Conservation (phyloP, 1,140 invertebrate species). For the Psilanteris sp. region DNA sequence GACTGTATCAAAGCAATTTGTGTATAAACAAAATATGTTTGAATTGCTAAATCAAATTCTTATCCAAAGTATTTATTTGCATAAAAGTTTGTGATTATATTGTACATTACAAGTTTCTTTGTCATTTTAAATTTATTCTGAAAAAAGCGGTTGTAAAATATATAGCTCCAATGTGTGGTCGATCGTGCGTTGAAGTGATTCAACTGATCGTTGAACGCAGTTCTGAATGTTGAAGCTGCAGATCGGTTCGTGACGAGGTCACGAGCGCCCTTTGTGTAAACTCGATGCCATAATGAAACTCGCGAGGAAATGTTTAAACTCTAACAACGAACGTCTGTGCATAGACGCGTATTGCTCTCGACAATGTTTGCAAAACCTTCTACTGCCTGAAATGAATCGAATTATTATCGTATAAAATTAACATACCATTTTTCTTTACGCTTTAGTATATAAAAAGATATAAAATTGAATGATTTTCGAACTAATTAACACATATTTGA, state of each 20-base stretch:
- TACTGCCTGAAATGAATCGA: constrained; percentile 37
- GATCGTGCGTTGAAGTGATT: constrained; percentile 45
- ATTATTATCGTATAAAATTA: constrained; percentile 37
- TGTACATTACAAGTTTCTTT: too few relatives aligned
- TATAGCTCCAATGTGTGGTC: constrained; percentile 23
- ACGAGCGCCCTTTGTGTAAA: constrained; percentile 49
- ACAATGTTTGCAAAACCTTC: too few relatives aligned
- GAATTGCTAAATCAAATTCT: too few relatives aligned
- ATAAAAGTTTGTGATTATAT: too few relatives aligned
- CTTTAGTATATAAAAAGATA: not conserved
- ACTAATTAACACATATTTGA: too few relatives aligned
- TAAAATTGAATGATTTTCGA: constrained; percentile 4
- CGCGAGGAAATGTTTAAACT: constrained; percentile 45
- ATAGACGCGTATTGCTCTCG: constrained; percentile 43
- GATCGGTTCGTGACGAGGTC: constrained; percentile 38
- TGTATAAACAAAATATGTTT: too few relatives aligned
- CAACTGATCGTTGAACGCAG: constrained; percentile 39
- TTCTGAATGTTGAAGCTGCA: constrained; percentile 34
- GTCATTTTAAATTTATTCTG: too few relatives aligned
- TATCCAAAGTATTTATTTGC: too few relatives aligned
- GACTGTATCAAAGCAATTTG: too few relatives aligned
- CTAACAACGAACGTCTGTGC: constrained; percentile 33
- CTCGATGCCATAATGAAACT: constrained; percentile 48
- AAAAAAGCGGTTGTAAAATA: too few relatives aligned
- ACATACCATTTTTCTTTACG: constrained; percentile 2